A percentile compares a stretch with the other conserved stretches of the same genome.
Conservation (phyloP, 2,113 vertebrate species). For the Polypterus senegalus region DNA sequence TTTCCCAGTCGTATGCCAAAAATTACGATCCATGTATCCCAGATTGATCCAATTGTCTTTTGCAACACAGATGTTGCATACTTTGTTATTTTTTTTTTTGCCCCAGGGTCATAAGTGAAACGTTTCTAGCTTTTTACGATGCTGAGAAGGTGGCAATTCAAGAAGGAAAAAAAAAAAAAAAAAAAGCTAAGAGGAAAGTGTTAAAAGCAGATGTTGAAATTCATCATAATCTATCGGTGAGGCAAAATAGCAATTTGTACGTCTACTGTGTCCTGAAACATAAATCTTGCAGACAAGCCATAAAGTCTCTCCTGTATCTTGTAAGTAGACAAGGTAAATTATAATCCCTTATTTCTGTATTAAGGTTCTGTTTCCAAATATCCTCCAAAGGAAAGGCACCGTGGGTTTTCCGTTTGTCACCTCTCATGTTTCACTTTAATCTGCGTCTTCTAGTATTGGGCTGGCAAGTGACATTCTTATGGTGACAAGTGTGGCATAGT, state of each 20-base stretch:
- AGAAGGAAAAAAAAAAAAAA: conserved; percentile 39
- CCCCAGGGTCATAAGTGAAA: conserved; percentile 42
- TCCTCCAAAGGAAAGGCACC: no score
- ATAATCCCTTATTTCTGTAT: no score
- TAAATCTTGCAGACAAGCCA: conserved; percentile 31
- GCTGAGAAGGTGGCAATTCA: conserved; percentile 50
- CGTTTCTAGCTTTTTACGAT: conserved; percentile 46
- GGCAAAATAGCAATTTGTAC: conserved; percentile 37
- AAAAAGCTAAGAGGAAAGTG: conserved; percentile 45
- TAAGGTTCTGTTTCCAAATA: no score
- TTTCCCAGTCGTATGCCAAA: no score
- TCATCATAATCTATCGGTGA: conserved; percentile 42
- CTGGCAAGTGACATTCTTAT: no score
- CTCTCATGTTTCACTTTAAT: no score
- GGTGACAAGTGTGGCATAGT: no score
- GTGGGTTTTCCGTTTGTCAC: no score
- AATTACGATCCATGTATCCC: not conserved
- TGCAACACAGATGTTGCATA: conserved; percentile 53
- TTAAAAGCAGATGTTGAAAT: conserved; percentile 65
- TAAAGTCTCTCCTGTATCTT: conserved; percentile 10
- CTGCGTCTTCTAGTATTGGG: no score
- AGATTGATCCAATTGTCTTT: conserved; percentile 21
- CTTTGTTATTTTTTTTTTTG: conserved; percentile 34
- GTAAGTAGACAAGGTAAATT: not conserved
- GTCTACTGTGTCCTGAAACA: conserved; percentile 41